phyloP scores from a whole-genome alignment of 2,888 invertebrate genomes.

The Chymomyza amoena region DNA sequence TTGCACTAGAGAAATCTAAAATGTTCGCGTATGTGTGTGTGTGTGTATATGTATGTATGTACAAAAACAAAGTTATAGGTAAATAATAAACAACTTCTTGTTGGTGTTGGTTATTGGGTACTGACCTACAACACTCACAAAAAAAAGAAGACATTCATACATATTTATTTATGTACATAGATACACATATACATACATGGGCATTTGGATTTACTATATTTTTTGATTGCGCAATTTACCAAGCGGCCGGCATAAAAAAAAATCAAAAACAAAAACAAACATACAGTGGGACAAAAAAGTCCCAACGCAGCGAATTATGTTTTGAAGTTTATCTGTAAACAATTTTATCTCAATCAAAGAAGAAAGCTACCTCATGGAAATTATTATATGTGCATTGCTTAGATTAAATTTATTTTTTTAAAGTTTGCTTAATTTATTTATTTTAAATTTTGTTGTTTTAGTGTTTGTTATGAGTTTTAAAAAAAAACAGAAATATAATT shows the following conservation, averaged over 20 bases:
- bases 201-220: background rate
- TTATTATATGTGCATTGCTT: too few relatives aligned
- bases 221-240: slow-evolving; percentile 22
- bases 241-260: background rate
- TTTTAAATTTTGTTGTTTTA: too few relatives aligned
- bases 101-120: slow-evolving; percentile 26
- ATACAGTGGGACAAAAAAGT: slow-evolving; percentile 4
- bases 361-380: too few relatives aligned
- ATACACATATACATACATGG: background rate
- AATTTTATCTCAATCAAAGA: too few relatives aligned
- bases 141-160: background rate
- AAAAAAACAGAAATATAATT: too few relatives aligned
- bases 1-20: background rate
- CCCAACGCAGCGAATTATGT: background rate
- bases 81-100: background rate
- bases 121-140: slow-evolving; percentile 37
- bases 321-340: too few relatives aligned
- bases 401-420: too few relatives aligned
- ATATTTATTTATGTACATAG: too few relatives aligned
- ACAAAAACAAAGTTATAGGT: background rate
- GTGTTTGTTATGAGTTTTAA: too few relatives aligned
- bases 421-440: too few relatives aligned
- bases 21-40: too few relatives aligned
- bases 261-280: background rate
- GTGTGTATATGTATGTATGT: background rate